Conservation (phyloP, 2,888 invertebrate species). For the Mantis religiosa region DNA sequence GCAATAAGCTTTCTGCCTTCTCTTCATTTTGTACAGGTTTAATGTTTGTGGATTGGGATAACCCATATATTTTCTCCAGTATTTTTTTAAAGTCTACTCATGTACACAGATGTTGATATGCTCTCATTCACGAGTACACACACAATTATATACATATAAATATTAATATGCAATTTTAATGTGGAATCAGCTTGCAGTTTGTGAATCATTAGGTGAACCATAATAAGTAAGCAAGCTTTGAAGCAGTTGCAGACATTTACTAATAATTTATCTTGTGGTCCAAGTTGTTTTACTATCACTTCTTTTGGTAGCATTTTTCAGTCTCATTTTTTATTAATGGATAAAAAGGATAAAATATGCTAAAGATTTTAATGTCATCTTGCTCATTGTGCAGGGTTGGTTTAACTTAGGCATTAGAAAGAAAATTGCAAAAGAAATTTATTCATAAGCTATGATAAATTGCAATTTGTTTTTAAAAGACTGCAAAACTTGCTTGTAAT, state of each 20-base stretch:
- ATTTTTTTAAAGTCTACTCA: slow-evolving; percentile 1
- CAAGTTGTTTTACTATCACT: neutral
- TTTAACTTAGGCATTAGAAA: neutral
- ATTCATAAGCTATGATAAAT: neutral
- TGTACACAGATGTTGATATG: neutral
- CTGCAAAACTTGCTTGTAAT: neutral
- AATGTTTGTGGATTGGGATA: slow-evolving; percentile 13
- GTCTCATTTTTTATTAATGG: neutral
- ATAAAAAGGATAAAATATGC: neutral
- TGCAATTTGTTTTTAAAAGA: neutral
- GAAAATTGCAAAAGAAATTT: neutral
- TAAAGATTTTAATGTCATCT: neutral
- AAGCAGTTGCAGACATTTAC: neutral
- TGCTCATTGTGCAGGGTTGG: neutral
- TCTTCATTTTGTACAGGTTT: neutral
- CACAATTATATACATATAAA: neutral
- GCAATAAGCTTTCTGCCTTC: neutral
- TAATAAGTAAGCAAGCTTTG: neutral
- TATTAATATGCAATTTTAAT: neutral
- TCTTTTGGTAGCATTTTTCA: neutral
- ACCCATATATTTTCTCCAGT: slow-evolving; percentile 5
- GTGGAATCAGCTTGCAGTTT: slow-evolving; percentile 3
- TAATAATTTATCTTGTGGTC: neutral
- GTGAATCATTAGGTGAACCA: slow-evolving; percentile 10
- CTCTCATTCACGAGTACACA: neutral